Base-by-base conservation (phyloP, 2,797 vertebrate genomes). In the Manis pentadactyla region DNA sequence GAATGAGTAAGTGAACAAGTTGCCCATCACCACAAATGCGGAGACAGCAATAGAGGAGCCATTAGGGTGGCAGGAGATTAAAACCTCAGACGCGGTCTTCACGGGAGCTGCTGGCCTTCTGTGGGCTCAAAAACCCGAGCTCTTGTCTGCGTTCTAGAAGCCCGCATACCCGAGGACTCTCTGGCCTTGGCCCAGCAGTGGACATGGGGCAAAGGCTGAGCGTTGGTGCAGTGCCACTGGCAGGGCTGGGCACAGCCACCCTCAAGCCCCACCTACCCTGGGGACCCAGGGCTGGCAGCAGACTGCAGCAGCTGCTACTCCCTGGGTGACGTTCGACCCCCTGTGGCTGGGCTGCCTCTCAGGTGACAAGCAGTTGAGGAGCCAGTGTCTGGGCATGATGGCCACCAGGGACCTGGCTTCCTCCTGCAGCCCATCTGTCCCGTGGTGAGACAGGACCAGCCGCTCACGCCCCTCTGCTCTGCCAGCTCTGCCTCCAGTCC, bases 331-430 rank as follows among this genome's bases (percentile, higher is more conserved):
- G 2, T 31, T 19, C 55, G 64, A 23, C 73, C 57, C 64, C 69
- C 1, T 5, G 42, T 8, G 78, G 69, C 63, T 9, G 11, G 13
- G 90, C 75, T 23, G 8, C n/a, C 68, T 94, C 89, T 81, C 97
- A 57, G 81, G 95, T 98, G 98, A 97, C 85, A 10, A 96, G 79
- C 98, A 98, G 98, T 97, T 98, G 71, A 91, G 96, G 98, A 97
- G 98, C 97, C 94, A 34, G 95, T 98, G 97, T 98, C 98, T 98
- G 97, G 97, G 98, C 96, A 97, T 98, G 98, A 98, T 91, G 97
- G 96, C 87, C 84, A 93, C 97, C 97, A 96, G 98, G 97, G 97
- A 97, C 96, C 95, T 53, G 0, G 31, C 97, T 97, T 27, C 93
- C 97, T 96, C 91, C 83, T 2, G 51, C 37, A 63, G 88, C 34